Percentiles rank a stretch among this genome's conserved stretches.
phyloP scores from a whole-genome alignment of 2,113 vertebrate genomes.

The Grallaria varia region DNA sequence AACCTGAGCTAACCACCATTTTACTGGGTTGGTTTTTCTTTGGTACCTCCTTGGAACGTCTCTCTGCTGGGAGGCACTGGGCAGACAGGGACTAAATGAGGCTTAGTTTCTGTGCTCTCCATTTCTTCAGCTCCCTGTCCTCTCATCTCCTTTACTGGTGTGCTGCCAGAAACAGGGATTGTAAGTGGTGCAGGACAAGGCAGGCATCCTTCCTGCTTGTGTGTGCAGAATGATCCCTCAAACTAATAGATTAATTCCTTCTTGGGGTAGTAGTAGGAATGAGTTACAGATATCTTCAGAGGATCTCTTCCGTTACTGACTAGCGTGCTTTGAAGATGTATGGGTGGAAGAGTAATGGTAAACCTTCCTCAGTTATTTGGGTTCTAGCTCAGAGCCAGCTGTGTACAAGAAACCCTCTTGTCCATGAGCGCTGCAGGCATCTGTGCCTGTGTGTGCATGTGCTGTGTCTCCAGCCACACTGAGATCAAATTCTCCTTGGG shows the following conservation, averaged over 20 bases:
- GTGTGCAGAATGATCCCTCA: background rate
- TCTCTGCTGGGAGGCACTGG: background rate
- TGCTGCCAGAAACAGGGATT: background rate
- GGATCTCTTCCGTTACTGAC: background rate
- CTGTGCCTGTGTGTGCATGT: background rate
- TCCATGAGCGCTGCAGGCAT: background rate
- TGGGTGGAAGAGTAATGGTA: background rate
- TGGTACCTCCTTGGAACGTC: background rate
- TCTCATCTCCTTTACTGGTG: background rate
- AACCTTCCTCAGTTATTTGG: background rate
- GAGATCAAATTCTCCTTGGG: background rate
- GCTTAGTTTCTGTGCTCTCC: background rate
- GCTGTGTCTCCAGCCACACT: background rate
- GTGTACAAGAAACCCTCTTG: background rate
- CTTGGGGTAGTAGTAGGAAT: background rate
- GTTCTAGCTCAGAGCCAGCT: background rate
- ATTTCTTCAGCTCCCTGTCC: background rate
- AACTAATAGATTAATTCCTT: background rate
- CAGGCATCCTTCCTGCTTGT: background rate
- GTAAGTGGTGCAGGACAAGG: background rate
- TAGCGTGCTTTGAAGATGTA: background rate
- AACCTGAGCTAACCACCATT: background rate
- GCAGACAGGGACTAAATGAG: background rate
- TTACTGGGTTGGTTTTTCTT: background rate
- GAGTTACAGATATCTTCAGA: background rate